Evolutionary conservation across 2,113 vertebrate species (phyloP).

Genomic region (Casuarius casuarius): DNA sequence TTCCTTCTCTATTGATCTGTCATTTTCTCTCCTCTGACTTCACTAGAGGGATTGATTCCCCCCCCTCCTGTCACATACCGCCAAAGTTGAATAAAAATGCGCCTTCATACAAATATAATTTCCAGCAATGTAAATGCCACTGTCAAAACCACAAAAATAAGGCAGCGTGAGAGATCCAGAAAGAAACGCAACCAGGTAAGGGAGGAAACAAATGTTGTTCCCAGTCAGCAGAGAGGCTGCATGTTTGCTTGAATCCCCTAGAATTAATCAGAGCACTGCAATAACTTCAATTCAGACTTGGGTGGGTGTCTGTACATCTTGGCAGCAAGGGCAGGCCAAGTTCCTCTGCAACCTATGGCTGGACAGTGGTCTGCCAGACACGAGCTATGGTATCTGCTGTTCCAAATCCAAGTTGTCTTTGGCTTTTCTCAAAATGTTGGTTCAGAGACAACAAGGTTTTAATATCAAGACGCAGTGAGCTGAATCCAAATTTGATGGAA

Average conservation of each 20-base stretch:
- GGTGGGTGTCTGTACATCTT: not conserved
- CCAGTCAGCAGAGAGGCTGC: not conserved
- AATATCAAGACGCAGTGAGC: not conserved
- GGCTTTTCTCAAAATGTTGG: constrained; percentile 5
- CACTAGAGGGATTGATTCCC: not conserved
- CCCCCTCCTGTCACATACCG: not conserved
- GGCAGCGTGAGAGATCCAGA: not conserved
- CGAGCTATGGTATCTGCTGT: not conserved
- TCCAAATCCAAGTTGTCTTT: constrained; percentile 12
- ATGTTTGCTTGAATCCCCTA: not conserved
- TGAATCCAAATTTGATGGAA: not conserved
- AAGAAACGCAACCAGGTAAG: not conserved
- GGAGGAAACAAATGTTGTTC: not conserved
- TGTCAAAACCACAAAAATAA: not conserved
- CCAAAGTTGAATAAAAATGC: not conserved
- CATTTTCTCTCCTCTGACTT: not conserved
- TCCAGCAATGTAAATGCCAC: not conserved
- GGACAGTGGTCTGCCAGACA: constrained; percentile 8
- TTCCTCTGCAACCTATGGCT: not conserved
- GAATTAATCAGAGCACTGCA: not conserved
- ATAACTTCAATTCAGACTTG: constrained; percentile 1
- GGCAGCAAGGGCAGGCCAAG: constrained; percentile 11
- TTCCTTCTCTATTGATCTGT: not conserved
- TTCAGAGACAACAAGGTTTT: not conserved
- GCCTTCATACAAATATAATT: not conserved